Evolutionary conservation across 2,888 invertebrate genomes (phyloP), one percentile per base, ranked within the genome.

Genomic region (Merodon equestris): DNA sequence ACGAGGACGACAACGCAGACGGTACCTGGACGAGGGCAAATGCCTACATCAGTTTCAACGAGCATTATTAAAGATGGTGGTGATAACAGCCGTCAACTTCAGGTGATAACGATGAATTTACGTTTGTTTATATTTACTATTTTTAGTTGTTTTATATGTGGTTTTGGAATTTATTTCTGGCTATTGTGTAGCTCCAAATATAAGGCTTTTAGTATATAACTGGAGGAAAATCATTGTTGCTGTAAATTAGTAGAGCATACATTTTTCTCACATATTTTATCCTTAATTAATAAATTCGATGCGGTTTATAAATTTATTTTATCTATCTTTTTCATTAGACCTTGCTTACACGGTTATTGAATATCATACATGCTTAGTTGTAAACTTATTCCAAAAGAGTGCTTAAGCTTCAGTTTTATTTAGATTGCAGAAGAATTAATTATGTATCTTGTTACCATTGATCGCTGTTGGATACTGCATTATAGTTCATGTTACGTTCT

Each of bases 141-240:
- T 83, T 84, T 86, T 86, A 85, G 85, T 84, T 87, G 87, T 87
- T 88, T 86, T 87, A 83, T 88, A 83, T 87, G 87, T 88, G 87
- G 87, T 87, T 87, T 87, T 85, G 87, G 88, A 87, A 84, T 87
- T 84, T 87, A 88, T 87, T 86, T 86, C 85, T 88, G 87, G 87
- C 86, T 88, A 87, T 86, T 87, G 83, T 84, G 84, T 81, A 83
- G 85, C 83, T 83, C 82, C 76, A 83, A 85, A 61, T 84, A n/a
- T n/a, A n/a, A n/a, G n/a, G n/a, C 84, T 82, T 85, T 84, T 82
- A 79, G 83, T 82, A 84, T 84, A 63, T 79, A 68, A 60, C 36
- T 9, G 58, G 42, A 48, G 12, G 9, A 61, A 50, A 64, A 42
- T 10, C 15, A n/a, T 27, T 17, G 34, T 56, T 57, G n/a, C 44